A percentile compares a stretch with the other conserved stretches of the same genome.
Evolutionary conservation across 2,888 invertebrate genomes (phyloP).

Genomic region (Troides helena): DNA sequence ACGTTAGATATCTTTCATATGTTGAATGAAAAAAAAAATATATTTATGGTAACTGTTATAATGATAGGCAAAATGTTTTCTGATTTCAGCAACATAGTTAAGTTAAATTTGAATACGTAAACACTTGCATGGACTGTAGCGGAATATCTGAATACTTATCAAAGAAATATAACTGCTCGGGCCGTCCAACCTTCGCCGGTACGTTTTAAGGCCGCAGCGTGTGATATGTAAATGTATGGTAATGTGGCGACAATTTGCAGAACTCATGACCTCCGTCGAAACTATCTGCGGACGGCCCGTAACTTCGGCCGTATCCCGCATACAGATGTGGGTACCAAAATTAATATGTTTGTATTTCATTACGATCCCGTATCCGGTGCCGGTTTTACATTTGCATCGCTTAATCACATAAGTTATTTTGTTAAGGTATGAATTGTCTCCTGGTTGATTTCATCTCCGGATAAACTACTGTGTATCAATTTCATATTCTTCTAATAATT

Average conservation of each 20-base stretch:
- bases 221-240: conserved; percentile 66
- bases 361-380: conserved; percentile 40
- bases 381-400: conserved; percentile 21
- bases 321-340: conserved; percentile 69
- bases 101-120: conserved; percentile 2
- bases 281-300: conserved; percentile 47
- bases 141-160: conserved; percentile 29
- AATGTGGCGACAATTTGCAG: conserved; percentile 48
- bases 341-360: conserved; percentile 73
- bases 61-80: no score
- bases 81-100: not conserved
- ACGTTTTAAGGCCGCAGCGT: conserved; percentile 37
- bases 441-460: not conserved
- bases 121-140: conserved; percentile 28
- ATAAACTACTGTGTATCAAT: not conserved
- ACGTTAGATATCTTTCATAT: no score
- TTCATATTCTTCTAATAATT: no score
- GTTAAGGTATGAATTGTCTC: not conserved
- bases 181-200: conserved; percentile 20
- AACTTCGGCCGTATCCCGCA: conserved; percentile 59
- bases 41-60: no score
- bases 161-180: conserved; percentile 25
- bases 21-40: no score
- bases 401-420: conserved; percentile 22
- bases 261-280: conserved; percentile 59